A percentile compares a stretch with the other conserved stretches of the same genome.
Evolutionary conservation across 92 coral and sea anemone species (phyloP).

Genomic region (Umimayanthus kanabou): DNA sequence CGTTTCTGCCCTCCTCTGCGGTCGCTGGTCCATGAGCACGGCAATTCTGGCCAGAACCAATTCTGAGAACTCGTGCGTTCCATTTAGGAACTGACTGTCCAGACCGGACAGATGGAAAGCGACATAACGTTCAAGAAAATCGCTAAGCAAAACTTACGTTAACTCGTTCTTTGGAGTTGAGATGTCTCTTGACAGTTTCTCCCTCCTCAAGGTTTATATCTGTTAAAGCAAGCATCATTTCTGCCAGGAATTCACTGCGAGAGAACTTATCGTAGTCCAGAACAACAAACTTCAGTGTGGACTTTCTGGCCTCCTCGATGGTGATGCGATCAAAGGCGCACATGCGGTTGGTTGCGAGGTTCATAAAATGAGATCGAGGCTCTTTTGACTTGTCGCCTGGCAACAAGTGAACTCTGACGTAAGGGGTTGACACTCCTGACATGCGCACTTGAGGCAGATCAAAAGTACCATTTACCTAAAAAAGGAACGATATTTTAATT

Average conservation of each 20-base stretch:
- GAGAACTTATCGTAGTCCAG: constrained; percentile 93
- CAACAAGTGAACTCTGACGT: constrained; percentile 76
- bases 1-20: too few species aligned
- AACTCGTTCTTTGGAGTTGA: constrained; percentile 60
- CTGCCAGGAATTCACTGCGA: constrained; percentile 95
- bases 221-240: constrained; percentile 68
- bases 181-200: constrained; percentile 76
- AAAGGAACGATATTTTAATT: neutral
- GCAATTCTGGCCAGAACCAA: too few species aligned
- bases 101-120: too few species aligned
- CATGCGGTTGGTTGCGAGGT: constrained; percentile 77
- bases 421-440: constrained; percentile 84
- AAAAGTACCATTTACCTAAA: constrained; percentile 81
- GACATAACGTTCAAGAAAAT: neutral
- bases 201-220: constrained; percentile 77
- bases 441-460: constrained; percentile 87
- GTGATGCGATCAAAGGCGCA: constrained; percentile 82
- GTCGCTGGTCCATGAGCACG: too few species aligned
- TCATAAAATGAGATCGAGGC: constrained; percentile 76
- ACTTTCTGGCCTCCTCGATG: constrained; percentile 64
- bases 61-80: too few species aligned
- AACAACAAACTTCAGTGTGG: constrained; percentile 83
- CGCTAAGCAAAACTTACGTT: constrained; percentile 40
- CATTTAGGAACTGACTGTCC: too few species aligned
- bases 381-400: constrained; percentile 63